Percentiles rank a stretch among this genome's conserved stretches.
phyloP scores from a whole-genome alignment of 2,113 vertebrate species.

The Aptenodytes forsteri region DNA sequence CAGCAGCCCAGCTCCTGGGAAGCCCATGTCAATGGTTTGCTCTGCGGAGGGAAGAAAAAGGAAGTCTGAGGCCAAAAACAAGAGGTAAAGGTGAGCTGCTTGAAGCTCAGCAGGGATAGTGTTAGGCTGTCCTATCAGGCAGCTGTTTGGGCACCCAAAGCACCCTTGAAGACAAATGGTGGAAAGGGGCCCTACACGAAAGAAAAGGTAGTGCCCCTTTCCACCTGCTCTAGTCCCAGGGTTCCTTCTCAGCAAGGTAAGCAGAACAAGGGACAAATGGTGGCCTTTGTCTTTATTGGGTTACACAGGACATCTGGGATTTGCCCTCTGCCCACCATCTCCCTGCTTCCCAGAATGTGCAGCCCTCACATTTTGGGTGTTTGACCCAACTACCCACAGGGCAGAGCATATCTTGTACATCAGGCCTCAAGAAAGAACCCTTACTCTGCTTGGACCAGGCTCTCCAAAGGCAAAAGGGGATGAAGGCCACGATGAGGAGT shows the following conservation, averaged over 20 bases:
- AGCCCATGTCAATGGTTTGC: constrained; percentile 89
- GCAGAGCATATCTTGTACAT: not conserved
- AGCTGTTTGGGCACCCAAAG: not conserved
- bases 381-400: not conserved
- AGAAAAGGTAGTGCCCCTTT: not conserved
- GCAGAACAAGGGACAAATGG: not conserved
- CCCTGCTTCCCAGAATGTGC: not conserved
- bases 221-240: not conserved
- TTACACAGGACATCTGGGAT: not conserved
- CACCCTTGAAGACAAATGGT: not conserved
- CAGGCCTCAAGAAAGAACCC: constrained; percentile 21
- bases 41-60: constrained; percentile 77
- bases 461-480: constrained; percentile 95
- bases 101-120: not conserved
- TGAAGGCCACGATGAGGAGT: constrained; percentile 93
- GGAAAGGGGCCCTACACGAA: not conserved
- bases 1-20: constrained; percentile 81
- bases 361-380: not conserved
- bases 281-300: not conserved
- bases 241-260: not conserved
- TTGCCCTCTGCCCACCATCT: not conserved
- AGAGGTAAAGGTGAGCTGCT: not conserved
- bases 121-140: not conserved
- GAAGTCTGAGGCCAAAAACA: not conserved
- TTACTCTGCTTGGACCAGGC: constrained; percentile 98